Percentiles rank a stretch among this genome's conserved stretches.
These are phyloP conservation scores for Ferdinandea cuprea DNA, from an alignment of 2,888 invertebrate species.

Conservation along the genomic window DNA sequence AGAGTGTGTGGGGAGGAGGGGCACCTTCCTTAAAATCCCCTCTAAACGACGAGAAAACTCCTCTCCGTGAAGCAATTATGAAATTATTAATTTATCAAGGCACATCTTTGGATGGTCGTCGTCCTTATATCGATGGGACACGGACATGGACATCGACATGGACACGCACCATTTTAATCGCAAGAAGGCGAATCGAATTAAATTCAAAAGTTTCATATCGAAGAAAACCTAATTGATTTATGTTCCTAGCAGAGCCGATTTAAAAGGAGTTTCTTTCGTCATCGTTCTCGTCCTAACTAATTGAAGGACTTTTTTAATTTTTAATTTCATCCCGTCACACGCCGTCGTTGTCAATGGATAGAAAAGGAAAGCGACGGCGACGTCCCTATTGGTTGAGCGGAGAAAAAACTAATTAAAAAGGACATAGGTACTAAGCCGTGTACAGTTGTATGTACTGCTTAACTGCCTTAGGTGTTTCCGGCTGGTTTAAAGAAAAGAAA, in stretches of 20 bases:
- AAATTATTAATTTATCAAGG: slow-evolving; percentile 70
- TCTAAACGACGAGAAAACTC: slow-evolving; percentile 10
- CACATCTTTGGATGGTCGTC: slow-evolving; percentile 6
- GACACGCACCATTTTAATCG: slow-evolving; percentile 72
- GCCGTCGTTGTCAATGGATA: slow-evolving; percentile 1
- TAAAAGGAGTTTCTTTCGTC: slow-evolving; percentile 55
- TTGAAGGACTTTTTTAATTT: slow-evolving; percentile 58
- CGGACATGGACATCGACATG: too few species aligned
- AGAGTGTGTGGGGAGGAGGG: not conserved
- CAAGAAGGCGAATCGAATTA: slow-evolving; percentile 70
- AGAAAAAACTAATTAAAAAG: slow-evolving; percentile 61
- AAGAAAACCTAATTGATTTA: slow-evolving; percentile 66
- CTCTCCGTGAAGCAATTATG: slow-evolving; percentile 60
- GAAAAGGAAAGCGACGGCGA: not conserved
- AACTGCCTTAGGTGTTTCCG: slow-evolving; percentile 54
- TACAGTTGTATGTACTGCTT: slow-evolving; percentile 1
- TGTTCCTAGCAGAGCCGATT: slow-evolving; percentile 39
- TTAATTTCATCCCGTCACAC: slow-evolving; percentile 22
- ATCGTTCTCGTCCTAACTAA: slow-evolving; percentile 38
- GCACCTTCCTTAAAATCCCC: slow-evolving; percentile 21
- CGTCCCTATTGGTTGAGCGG: slow-evolving; percentile 30
- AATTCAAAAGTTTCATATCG: slow-evolving; percentile 31
- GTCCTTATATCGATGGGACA: slow-evolving; percentile 45
- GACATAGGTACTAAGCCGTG: slow-evolving; percentile 38
- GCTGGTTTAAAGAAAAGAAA: slow-evolving; percentile 53